Conservation (phyloP, 2,797 vertebrate species). For the Manis pentadactyla region DNA sequence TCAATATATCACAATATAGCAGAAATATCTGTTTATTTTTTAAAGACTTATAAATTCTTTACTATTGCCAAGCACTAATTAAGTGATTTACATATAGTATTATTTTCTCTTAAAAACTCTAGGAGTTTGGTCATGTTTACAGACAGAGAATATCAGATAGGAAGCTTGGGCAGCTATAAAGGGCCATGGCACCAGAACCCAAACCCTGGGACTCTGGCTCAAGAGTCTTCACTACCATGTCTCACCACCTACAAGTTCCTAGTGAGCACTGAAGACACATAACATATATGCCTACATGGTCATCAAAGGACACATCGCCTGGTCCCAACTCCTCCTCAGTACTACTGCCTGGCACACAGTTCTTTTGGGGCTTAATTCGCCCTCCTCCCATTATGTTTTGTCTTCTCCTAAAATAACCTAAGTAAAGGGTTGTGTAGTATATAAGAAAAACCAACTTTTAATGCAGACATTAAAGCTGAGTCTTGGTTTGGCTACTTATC, state of each 20-base stretch:
- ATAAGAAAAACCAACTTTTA: conserved; percentile 45
- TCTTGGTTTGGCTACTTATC: background rate
- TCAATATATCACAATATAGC: background rate
- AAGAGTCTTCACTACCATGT: background rate
- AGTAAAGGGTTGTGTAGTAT: background rate
- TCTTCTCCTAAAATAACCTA: background rate
- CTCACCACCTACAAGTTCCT: background rate
- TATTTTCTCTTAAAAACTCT: background rate
- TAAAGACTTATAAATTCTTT: background rate
- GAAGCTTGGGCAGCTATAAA: background rate
- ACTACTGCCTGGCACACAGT: background rate
- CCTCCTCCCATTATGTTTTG: background rate
- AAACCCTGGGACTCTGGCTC: background rate
- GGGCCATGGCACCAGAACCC: background rate
- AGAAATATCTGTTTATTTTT: background rate
- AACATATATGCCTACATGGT: background rate
- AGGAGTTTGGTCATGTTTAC: background rate
- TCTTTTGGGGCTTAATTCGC: background rate
- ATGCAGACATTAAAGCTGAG: background rate
- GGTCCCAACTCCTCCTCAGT: background rate
- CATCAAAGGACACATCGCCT: background rate
- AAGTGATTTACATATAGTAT: background rate
- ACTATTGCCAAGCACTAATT: background rate
- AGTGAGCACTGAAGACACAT: background rate
- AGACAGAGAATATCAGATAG: background rate